A percentile compares a stretch with the other conserved stretches of the same genome.
Evolutionary conservation across 2,113 vertebrate species (phyloP).

Genomic region (Cisticola juncidis): DNA sequence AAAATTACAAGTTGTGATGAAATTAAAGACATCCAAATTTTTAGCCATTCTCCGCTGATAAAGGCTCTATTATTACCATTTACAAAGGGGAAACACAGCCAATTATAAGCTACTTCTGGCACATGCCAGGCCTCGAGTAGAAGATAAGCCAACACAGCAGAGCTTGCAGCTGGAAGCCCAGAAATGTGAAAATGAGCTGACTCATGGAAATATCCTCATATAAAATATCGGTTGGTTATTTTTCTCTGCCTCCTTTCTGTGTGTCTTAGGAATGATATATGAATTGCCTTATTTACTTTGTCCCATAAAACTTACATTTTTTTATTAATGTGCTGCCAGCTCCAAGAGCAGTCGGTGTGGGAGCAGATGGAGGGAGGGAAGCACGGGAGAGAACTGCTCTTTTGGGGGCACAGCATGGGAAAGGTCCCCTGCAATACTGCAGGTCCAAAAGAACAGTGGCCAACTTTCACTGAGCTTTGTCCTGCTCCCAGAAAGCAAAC

Average conservation of each 20-base stretch:
- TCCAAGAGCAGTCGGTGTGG: background rate
- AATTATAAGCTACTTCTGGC: slow-evolving; percentile 61
- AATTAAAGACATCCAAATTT: slow-evolving; percentile 64
- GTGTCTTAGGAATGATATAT: slow-evolving; percentile 76
- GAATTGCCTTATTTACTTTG: slow-evolving; percentile 78
- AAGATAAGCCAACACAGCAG: slow-evolving; percentile 50
- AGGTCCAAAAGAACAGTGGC: background rate
- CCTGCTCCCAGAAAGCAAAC: background rate
- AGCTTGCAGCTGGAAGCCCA: slow-evolving; percentile 56
- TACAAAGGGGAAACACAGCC: slow-evolving; percentile 58
- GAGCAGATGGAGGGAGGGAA: background rate
- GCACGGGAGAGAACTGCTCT: background rate
- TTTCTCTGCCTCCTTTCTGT: slow-evolving; percentile 72
- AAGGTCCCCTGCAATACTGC: background rate
- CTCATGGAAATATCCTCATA: slow-evolving; percentile 70
- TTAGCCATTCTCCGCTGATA: slow-evolving; percentile 48
- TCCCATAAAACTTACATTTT: slow-evolving; percentile 72
- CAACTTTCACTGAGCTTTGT: background rate
- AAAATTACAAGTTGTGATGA: slow-evolving; percentile 42
- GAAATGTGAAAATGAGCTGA: slow-evolving; percentile 68
- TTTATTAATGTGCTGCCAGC: slow-evolving; percentile 75
- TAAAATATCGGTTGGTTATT: slow-evolving; percentile 55
- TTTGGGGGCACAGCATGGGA: background rate
- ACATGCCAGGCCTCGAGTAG: slow-evolving; percentile 38
- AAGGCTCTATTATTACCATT: slow-evolving; percentile 42